Percentiles rank a stretch among this genome's conserved stretches.
Conservation (phyloP, 1,140 invertebrate species). For the Sarcophaga peregrina region DNA sequence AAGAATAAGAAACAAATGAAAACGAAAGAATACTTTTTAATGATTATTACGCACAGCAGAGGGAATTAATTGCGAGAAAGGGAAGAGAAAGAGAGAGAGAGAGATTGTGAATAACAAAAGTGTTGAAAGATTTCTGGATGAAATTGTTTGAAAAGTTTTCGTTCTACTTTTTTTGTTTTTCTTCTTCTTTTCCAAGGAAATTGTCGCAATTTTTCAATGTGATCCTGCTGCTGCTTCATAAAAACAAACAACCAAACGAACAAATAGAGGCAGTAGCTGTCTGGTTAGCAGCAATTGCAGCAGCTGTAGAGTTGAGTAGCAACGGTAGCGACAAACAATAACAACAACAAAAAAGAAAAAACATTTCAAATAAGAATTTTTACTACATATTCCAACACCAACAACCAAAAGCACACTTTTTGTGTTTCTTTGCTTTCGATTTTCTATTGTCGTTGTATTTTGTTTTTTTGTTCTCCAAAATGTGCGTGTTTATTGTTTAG, state of each 20-base stretch:
- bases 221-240: neutral
- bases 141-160: neutral
- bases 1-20: neutral
- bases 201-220: neutral
- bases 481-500: conserved; percentile 24
- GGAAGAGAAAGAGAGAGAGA: too few relatives aligned
- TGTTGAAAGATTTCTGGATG: too few relatives aligned
- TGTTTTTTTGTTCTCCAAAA: neutral
- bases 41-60: too few relatives aligned
- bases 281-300: too few relatives aligned
- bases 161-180: neutral
- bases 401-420: neutral
- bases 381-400: neutral
- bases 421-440: neutral
- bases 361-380: too few relatives aligned
- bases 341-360: too few relatives aligned
- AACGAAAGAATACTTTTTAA: too few relatives aligned
- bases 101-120: too few relatives aligned
- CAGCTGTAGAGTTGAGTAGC: too few relatives aligned
- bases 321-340: too few relatives aligned
- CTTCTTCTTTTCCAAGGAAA: neutral
- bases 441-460: neutral
- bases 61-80: too few relatives aligned
- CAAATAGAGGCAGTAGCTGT: too few relatives aligned
- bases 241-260: neutral